Base-by-base conservation (phyloP, 2,113 vertebrate genomes). In the Phyllostomus hastatus region DNA sequence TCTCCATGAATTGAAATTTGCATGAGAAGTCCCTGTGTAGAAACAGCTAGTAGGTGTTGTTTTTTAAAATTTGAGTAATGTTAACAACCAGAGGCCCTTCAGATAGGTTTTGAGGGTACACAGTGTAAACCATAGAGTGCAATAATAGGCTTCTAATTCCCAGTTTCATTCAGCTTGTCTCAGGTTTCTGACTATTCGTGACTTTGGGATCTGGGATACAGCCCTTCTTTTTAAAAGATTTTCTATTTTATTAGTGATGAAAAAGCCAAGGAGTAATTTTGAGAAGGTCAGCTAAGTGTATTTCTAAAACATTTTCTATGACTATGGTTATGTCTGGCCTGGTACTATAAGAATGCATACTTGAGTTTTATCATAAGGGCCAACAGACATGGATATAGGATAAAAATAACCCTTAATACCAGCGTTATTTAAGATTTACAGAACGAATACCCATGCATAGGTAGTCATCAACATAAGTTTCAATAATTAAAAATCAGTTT, bases 351-450 rank as follows among this genome's bases (percentile, higher is more conserved):
- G 79, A 95, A 66, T 4, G 2, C 7, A 93, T 1, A 66, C 10
- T 96, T 97, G 69, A 35, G 0, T 88, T 96, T 97, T 95, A 84
- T 54, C 64, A 76, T 17, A 83, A 52, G 31, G 6, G 52, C 33
- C 20, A 91, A 69, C 15, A 91, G 20, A 88, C 66, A 15, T 79
- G 75, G 88, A 95, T 66, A 89, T 57, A 92, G 28, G 2, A 94
- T 16, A 1, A 89, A 84, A 95, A 94, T 70, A 54, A 48, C 28
- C 9, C 10, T 91, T 61, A 84, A 69, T 73, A 84, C 50, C 20
- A 66, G 66, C 75, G 8, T 61, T 26, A 72, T 96, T 86, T 35
- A 91, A 92, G 81, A 85, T 82, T 76, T 97, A 84, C 4, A 93
- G 26, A 89, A 92, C 86, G 69, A 70, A 16, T 12, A 59, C 52